Evolutionary conservation across 2,113 vertebrate genomes (phyloP).

Genomic region (Myotis davidii): DNA sequence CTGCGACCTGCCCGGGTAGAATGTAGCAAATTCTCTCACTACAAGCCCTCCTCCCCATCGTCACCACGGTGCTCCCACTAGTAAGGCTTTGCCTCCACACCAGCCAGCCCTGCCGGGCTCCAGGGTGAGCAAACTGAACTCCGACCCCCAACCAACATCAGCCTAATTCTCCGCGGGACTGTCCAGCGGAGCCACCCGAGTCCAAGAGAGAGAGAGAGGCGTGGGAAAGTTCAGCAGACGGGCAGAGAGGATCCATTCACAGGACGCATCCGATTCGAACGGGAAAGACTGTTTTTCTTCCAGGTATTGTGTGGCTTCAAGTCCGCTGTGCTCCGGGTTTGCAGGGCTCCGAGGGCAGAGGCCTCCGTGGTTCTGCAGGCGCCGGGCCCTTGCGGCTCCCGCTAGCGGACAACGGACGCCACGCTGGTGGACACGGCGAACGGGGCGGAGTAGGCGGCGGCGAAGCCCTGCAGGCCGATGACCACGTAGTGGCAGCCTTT

Average conservation of each 20-base stretch:
- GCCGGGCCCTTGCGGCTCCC: accelerated
- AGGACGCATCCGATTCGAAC: background rate
- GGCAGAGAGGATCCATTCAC: background rate
- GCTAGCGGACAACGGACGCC: constrained; percentile 83
- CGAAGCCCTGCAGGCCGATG: constrained; percentile 91
- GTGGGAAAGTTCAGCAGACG: background rate
- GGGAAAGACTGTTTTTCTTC: background rate
- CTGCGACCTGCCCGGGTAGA: background rate
- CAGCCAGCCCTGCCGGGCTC: background rate
- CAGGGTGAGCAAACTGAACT: background rate
- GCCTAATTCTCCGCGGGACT: background rate
- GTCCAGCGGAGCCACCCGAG: accelerated
- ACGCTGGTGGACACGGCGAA: constrained; percentile 87
- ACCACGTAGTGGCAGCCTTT: constrained; percentile 93
- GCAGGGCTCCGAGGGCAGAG: accelerated
- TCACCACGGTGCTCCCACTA: background rate
- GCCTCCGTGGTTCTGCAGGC: accelerated
- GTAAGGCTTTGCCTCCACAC: background rate
- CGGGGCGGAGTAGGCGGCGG: constrained; percentile 89
- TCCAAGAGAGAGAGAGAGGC: background rate
- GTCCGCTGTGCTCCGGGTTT: background rate
- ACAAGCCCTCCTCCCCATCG: accelerated
- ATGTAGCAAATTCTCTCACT: background rate
- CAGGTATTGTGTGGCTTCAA: background rate
- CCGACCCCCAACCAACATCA: background rate